phyloP scores from a whole-genome alignment of 2,797 vertebrate genomes.

The Chiroxiphia lanceolata region DNA sequence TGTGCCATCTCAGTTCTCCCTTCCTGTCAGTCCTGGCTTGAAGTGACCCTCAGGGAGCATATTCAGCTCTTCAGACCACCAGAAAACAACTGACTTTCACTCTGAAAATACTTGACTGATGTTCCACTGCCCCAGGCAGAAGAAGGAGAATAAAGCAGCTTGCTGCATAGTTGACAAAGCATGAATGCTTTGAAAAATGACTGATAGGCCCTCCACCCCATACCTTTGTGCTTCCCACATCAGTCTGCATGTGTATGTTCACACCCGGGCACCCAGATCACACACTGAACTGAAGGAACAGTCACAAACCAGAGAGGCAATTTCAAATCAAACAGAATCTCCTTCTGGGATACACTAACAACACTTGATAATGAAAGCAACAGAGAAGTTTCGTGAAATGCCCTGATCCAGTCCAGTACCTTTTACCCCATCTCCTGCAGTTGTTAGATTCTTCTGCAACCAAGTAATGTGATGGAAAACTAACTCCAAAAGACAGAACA shows the following conservation, averaged over 20 bases:
- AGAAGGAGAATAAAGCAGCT: constrained; percentile 56
- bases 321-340: constrained; percentile 26
- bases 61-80: not conserved
- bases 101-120: constrained; percentile 58
- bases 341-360: not conserved
- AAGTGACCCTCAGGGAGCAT: not conserved
- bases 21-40: not conserved
- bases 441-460: not conserved
- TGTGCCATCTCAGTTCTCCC: not conserved
- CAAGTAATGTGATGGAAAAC: not conserved
- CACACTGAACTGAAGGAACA: not conserved
- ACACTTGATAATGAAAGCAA: not conserved
- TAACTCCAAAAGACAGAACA: not conserved
- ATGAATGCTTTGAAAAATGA: constrained; percentile 56
- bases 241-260: constrained; percentile 23
- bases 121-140: constrained; percentile 54
- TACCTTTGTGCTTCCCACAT: constrained; percentile 66
- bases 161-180: constrained; percentile 65
- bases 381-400: not conserved
- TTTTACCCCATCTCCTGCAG: not conserved
- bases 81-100: constrained; percentile 47
- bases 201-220: constrained; percentile 56
- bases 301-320: not conserved
- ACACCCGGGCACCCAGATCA: constrained; percentile 37
- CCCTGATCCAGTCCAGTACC: not conserved